phyloP scores from a whole-genome alignment of 2,888 invertebrate species.

The Cosmia trapezina region DNA sequence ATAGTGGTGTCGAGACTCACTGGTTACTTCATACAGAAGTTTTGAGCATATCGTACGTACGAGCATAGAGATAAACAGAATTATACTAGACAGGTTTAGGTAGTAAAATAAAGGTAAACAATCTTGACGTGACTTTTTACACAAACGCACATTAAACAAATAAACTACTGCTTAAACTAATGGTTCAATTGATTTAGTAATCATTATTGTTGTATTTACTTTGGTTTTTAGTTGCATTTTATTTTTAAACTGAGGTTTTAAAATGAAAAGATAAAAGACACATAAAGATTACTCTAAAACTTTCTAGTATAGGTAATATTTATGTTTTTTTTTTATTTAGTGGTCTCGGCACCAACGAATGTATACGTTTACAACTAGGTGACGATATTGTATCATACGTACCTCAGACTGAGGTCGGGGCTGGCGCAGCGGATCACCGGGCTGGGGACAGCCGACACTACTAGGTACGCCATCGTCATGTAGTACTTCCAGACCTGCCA shows the following conservation, averaged over 20 bases:
- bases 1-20: slow-evolving; percentile 29
- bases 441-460: slow-evolving; percentile 97
- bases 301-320: no score
- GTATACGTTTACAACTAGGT: slow-evolving; percentile 11
- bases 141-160: no score
- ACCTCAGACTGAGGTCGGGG: slow-evolving; percentile 97
- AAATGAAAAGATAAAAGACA: no score
- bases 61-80: neutral
- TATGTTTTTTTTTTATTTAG: neutral
- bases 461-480: slow-evolving; percentile 98
- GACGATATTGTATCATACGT: slow-evolving; percentile 59
- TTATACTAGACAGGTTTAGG: no score
- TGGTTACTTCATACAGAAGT: neutral
- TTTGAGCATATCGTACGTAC: neutral
- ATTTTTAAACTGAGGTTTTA: no score
- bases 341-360: slow-evolving; percentile 21
- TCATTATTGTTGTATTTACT: no score
- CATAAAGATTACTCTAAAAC: no score
- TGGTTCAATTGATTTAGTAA: no score
- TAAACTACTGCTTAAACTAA: no score
- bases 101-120: no score
- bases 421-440: slow-evolving; percentile 97
- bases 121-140: no score
- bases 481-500: slow-evolving; percentile 98
- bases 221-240: no score